Percentiles rank a stretch among this genome's conserved stretches.
These are phyloP conservation scores for Lycophotia porphyrea DNA, from an alignment of 2,888 invertebrate species.

Conservation along the genomic window DNA sequence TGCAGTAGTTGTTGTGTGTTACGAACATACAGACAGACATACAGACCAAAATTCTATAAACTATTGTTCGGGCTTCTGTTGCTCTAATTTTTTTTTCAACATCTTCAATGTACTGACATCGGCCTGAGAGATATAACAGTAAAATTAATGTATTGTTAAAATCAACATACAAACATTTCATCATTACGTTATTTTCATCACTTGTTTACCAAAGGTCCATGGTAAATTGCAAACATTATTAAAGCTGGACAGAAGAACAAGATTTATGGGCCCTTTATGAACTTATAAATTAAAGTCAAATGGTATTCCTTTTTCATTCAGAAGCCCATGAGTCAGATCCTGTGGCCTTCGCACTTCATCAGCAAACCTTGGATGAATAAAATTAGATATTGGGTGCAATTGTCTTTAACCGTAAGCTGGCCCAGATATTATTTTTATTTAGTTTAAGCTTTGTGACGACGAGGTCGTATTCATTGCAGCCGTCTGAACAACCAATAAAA, in stretches of 20 bases:
- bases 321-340: conserved; percentile 46
- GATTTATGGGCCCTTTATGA: conserved; percentile 54
- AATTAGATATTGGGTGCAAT: conserved; percentile 65
- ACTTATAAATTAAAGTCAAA: conserved; percentile 51
- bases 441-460: conserved; percentile 52
- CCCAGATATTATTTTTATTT: conserved; percentile 60
- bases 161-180: conserved; percentile 4
- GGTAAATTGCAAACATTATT: conserved; percentile 20
- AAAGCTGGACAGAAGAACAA: conserved; percentile 13
- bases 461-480: conserved; percentile 69
- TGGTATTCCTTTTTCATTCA: conserved; percentile 52
- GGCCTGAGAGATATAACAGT: too few relatives aligned
- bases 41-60: too few relatives aligned
- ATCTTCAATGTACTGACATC: too few relatives aligned
- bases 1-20: too few relatives aligned
- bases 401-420: conserved; percentile 63
- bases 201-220: neutral
- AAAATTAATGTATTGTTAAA: neutral
- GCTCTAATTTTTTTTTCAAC: too few relatives aligned
- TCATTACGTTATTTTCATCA: neutral
- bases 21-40: too few relatives aligned
- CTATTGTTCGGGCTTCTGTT: too few relatives aligned
- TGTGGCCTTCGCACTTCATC: conserved; percentile 51
- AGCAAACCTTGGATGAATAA: conserved; percentile 58
- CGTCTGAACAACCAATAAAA: conserved; percentile 67